These are phyloP conservation scores for Ibidorhyncha struthersii DNA, from an alignment of 2,113 vertebrate genomes.

Conservation along the genomic window DNA sequence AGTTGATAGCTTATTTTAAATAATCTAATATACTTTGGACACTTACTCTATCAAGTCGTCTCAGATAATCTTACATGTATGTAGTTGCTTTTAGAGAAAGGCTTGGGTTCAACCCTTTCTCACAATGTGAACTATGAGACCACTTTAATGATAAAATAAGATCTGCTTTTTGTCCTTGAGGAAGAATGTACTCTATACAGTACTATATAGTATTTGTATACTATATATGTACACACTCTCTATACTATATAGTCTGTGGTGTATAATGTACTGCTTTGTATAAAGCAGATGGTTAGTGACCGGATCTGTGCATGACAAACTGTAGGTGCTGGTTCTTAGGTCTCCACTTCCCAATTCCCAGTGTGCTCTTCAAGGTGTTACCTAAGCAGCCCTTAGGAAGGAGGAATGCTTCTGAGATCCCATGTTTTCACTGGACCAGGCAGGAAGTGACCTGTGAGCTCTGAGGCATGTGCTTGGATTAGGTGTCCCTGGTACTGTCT, in stretches of 20 bases:
- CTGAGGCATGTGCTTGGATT: neutral
- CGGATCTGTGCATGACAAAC: neutral
- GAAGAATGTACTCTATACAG: neutral
- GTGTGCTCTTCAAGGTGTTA: neutral
- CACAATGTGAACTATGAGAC: neutral
- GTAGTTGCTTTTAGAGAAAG: neutral
- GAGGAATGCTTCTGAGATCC: neutral
- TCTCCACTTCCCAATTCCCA: neutral
- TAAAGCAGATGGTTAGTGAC: neutral
- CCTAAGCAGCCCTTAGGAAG: neutral
- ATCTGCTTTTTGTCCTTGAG: neutral
- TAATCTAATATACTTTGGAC: no score
- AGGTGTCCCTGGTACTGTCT: neutral
- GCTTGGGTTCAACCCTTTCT: accelerated
- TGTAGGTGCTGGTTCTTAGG: neutral
- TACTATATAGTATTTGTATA: no score
- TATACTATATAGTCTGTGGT: neutral
- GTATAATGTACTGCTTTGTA: neutral
- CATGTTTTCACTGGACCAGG: neutral
- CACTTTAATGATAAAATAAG: neutral
- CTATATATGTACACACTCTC: neutral
- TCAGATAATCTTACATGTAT: accelerated
- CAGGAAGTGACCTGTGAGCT: neutral
- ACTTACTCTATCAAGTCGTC: neutral
- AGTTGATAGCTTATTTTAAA: neutral